Percentiles rank a stretch among this genome's conserved stretches.
Conservation (phyloP, 2,113 vertebrate genomes). For the Sceloporus tristichus region DNA sequence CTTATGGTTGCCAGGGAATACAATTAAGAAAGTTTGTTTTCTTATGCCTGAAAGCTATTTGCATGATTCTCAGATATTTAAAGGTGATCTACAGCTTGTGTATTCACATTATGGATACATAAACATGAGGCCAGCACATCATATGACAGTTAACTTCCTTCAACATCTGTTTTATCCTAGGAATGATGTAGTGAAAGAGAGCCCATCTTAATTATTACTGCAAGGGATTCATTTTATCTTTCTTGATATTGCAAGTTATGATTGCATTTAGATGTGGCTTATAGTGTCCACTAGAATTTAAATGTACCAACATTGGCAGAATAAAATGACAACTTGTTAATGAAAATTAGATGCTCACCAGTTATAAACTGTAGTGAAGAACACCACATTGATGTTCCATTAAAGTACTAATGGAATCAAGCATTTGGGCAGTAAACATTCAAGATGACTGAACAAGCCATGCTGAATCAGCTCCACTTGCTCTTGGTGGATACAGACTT, state of each 20-base stretch:
- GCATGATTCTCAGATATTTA: constrained; percentile 50
- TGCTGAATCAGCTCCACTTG: neutral
- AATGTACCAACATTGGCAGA: neutral
- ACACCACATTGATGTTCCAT: neutral
- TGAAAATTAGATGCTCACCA: rapidly evolving
- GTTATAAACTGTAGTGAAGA: neutral
- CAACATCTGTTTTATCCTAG: constrained; percentile 21
- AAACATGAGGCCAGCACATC: neutral
- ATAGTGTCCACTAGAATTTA: neutral
- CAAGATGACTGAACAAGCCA: neutral
- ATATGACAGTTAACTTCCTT: neutral
- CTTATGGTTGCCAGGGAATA: constrained; percentile 32
- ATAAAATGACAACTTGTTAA: neutral
- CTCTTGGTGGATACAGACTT: neutral
- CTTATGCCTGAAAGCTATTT: constrained; percentile 44
- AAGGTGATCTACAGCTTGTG: constrained; percentile 58
- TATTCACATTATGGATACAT: constrained; percentile 17
- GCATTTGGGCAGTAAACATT: neutral
- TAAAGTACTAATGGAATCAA: neutral
- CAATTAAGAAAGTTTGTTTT: constrained; percentile 34
- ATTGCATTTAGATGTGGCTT: rapidly evolving
- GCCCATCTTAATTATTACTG: constrained; percentile 31
- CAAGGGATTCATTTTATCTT: constrained; percentile 9
- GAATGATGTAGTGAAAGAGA: constrained; percentile 7
- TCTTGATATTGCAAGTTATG: neutral